Percentiles rank a stretch among this genome's conserved stretches.
Evolutionary conservation across 2,888 invertebrate species (phyloP).

Genomic region (Stictocephala bisonia): DNA sequence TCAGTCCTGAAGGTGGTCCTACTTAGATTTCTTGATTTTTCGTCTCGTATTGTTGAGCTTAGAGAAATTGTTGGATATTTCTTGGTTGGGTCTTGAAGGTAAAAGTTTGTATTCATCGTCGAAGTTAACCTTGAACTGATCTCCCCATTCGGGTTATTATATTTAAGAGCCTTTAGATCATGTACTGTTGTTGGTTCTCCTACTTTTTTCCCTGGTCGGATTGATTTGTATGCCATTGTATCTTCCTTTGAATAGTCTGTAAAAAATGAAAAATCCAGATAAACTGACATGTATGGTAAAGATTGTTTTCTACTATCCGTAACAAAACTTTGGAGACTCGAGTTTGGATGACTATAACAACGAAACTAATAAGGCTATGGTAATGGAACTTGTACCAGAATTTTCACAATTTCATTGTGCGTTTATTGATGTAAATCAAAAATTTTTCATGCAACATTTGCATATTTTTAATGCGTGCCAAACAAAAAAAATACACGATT

Average conservation of each 20-base stretch:
- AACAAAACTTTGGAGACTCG: too few species aligned
- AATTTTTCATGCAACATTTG: too few species aligned
- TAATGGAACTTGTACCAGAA: too few species aligned
- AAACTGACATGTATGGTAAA: conserved; percentile 28
- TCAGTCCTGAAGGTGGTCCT: conserved; percentile 29
- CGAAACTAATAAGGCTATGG: too few species aligned
- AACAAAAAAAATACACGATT: too few species aligned
- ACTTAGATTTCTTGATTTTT: conserved; percentile 29
- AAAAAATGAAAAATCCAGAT: conserved; percentile 14
- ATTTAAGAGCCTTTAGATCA: conserved; percentile 7
- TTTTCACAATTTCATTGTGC: too few species aligned
- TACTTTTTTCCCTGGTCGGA: conserved; percentile 25
- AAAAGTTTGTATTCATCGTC: conserved; percentile 12
- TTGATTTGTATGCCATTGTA: conserved; percentile 25
- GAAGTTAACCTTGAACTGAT: conserved; percentile 16
- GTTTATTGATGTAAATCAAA: too few species aligned
- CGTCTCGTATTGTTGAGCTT: not conserved
- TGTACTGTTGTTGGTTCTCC: conserved; percentile 7
- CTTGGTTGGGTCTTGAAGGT: not conserved
- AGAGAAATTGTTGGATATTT: conserved; percentile 7
- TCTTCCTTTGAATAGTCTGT: conserved; percentile 4
- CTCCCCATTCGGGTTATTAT: conserved; percentile 18
- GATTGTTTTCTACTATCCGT: conserved; percentile 28
- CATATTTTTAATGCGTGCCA: too few species aligned
- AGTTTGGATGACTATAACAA: too few species aligned